Evolutionary conservation across 1,140 invertebrate species (phyloP).

Genomic region (Pararge aegeria): DNA sequence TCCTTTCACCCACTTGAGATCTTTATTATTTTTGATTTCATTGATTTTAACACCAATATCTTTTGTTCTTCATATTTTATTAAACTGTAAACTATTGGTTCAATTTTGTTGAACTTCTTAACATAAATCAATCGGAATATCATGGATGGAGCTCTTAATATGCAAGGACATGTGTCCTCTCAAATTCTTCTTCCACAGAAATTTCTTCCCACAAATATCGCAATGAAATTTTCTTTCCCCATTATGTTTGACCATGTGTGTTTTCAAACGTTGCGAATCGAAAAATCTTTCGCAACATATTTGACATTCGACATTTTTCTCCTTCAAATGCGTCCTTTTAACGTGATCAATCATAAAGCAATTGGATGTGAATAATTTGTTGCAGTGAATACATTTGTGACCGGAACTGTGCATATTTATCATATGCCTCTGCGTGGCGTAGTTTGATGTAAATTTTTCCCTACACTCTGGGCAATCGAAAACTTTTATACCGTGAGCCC

Average conservation of each 20-base stretch:
- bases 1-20: too few species aligned
- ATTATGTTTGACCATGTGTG: conserved; percentile 84
- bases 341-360: conserved; percentile 64
- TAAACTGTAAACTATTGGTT: too few species aligned
- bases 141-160: conserved; percentile 14
- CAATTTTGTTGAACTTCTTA: too few species aligned
- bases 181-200: conserved; percentile 78
- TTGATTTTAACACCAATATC: too few species aligned
- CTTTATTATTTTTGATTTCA: too few species aligned
- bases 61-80: too few species aligned
- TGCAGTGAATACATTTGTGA: conserved; percentile 59
- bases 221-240: conserved; percentile 82
- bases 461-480: conserved; percentile 60
- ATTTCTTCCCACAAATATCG: conserved; percentile 80
- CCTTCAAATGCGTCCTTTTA: conserved; percentile 61
- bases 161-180: conserved; percentile 52
- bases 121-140: not conserved
- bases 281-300: conserved; percentile 66
- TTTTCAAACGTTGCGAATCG: conserved; percentile 54
- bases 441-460: conserved; percentile 56
- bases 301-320: conserved; percentile 58
- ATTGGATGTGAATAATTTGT: conserved; percentile 63
- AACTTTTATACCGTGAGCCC: conserved; percentile 53
- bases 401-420: conserved; percentile 59
- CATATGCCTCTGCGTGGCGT: conserved; percentile 62